Base-by-base conservation (phyloP, 2,888 invertebrate genomes). In the Nasonovia ribisnigri region DNA sequence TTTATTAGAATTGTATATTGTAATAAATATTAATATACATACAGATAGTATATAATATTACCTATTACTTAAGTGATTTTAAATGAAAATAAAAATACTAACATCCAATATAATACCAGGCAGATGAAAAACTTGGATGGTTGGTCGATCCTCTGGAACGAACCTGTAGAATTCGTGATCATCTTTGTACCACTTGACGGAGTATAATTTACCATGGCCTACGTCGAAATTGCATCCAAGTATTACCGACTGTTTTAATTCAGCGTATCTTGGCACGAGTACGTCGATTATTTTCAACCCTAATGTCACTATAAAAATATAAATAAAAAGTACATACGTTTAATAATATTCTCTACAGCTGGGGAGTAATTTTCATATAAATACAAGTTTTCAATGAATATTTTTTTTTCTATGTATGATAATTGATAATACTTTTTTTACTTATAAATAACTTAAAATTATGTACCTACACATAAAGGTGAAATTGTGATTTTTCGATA, bases 181-280 rank as follows among this genome's bases (percentile, higher is more conserved):
- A 88, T 95, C 95, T 89, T 95, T 95, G 94, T 95, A 95, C 95
- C 95, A 95, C 88, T 95, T 95, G 57, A 95, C 95, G 4, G 95
- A 95, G 90, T 95, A 95, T 36, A 95, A 91, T 90, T 94, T 95
- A 24, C 92, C 94, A 77, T 94, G 90, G 20, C 94, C 95, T 77
- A 95, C 93, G 67, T 95, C 95, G 60, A 95, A 95, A 91, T 94
- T 94, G 94, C 95, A 95, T 24, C 84, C 90, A 90, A 95, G 87
- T 26, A 93, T 94, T 43, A 95, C 95, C 42, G 94, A 91, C 48
- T 94, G 94, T 29, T 94, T 92, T 26, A 95, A 93, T 88, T 95
- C 95, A n/a, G 94, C 95, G 88, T 94, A 92, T 36, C 89, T 91
- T 20, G 95, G 95, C 54, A 95, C 95, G 20, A 84, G 84, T 42